phyloP scores from a whole-genome alignment of 2,113 vertebrate genomes.

The Stegostoma tigrinum region DNA sequence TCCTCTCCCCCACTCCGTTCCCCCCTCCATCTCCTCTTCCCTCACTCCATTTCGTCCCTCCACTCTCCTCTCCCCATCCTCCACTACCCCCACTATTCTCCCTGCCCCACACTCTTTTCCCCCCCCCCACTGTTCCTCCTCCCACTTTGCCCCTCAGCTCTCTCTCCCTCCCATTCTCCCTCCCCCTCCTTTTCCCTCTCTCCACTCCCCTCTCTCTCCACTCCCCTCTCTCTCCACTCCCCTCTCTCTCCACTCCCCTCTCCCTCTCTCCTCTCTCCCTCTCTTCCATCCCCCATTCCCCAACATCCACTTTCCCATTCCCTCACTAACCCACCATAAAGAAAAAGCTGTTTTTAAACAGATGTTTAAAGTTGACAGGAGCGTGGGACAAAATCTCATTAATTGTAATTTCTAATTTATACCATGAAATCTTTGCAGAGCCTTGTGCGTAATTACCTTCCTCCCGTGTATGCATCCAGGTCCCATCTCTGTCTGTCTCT shows the following conservation, averaged over 20 bases:
- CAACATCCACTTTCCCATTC: background rate
- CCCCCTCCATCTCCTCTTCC: no score
- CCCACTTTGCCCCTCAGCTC: no score
- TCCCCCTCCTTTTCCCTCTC: no score
- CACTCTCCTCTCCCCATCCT: no score
- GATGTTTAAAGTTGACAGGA: background rate
- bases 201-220: background rate
- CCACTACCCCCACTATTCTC: no score
- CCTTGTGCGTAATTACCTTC: background rate
- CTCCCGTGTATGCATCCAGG: background rate
- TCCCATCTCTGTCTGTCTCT: background rate
- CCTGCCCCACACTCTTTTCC: no score
- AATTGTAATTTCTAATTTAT: background rate
- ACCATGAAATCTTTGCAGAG: background rate
- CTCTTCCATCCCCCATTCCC: no score
- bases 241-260: no score
- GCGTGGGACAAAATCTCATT: background rate
- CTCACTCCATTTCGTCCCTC: no score
- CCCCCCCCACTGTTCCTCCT: background rate
- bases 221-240: background rate
- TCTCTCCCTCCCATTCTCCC: background rate
- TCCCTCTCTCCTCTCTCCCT: no score
- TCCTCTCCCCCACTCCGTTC: no score
- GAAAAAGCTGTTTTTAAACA: conserved; percentile 6
- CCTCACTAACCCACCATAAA: background rate